phyloP scores from a whole-genome alignment of 2,888 invertebrate species.

The Leptothorax acervorum region DNA sequence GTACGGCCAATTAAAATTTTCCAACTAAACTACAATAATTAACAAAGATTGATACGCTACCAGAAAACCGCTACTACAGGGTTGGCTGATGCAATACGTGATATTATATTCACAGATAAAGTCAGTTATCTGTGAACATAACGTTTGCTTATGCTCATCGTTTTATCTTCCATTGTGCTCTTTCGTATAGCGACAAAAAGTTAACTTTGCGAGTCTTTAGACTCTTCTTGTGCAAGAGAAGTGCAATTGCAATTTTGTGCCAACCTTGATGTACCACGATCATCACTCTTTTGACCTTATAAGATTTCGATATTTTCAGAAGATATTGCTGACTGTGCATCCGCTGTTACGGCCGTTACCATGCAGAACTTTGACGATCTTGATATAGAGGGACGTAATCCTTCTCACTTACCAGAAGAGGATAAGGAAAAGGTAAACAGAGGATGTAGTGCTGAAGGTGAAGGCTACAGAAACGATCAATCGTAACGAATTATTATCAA shows the following conservation, averaged over 20 bases:
- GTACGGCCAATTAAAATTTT: constrained; percentile 65
- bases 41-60: constrained; percentile 4
- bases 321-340: constrained; percentile 42
- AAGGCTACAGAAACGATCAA: background rate
- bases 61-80: constrained; percentile 57
- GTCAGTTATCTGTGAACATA: background rate
- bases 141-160: background rate
- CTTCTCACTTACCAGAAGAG: constrained; percentile 83
- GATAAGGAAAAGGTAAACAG: constrained; percentile 84
- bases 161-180: background rate
- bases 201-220: background rate
- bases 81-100: constrained; percentile 50
- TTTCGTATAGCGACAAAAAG: background rate
- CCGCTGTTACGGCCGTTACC: constrained; percentile 36
- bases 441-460: background rate
- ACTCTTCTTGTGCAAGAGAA: background rate
- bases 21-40: constrained; percentile 52
- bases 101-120: background rate
- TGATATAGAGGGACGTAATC: constrained; percentile 84
- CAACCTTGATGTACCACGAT: constrained; percentile 52
- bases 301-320: constrained; percentile 69
- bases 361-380: constrained; percentile 85
- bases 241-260: constrained; percentile 18
- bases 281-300: constrained; percentile 40
- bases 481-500: background rate